phyloP scores from a whole-genome alignment of 2,888 invertebrate species.

The Nomada ferruginata region DNA sequence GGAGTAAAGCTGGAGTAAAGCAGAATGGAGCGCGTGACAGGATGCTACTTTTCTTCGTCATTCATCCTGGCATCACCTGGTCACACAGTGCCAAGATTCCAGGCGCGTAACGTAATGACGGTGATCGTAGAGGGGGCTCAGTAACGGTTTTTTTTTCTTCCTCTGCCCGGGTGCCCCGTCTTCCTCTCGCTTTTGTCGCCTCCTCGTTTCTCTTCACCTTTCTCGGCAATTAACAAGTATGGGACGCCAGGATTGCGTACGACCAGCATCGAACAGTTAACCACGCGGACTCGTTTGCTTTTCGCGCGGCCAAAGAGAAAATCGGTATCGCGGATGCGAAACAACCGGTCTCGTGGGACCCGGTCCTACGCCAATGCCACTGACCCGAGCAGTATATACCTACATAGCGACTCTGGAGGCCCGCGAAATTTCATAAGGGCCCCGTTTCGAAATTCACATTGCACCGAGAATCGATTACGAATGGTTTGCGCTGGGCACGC shows the following conservation, averaged over 20 bases:
- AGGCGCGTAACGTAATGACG: conserved; percentile 78
- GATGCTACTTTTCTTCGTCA: conserved; percentile 70
- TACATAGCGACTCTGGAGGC: not conserved
- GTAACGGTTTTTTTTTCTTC: conserved; percentile 80
- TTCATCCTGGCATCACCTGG: conserved; percentile 73
- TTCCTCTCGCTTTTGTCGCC: conserved; percentile 61
- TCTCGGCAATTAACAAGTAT: conserved; percentile 76
- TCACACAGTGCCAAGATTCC: conserved; percentile 76
- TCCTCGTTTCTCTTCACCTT: conserved; percentile 46
- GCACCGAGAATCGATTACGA: not conserved
- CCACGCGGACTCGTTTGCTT: conserved; percentile 61
- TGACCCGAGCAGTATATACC: conserved; percentile 4
- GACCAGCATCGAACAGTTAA: conserved; percentile 74
- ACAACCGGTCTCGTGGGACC: not conserved
- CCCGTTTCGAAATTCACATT: conserved; percentile 29
- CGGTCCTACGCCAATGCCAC: conserved; percentile 34
- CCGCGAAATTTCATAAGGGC: conserved; percentile 40
- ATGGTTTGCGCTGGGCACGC: not conserved
- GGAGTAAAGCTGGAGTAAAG: conserved; percentile 6
- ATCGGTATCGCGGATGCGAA: conserved; percentile 25
- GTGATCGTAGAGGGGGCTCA: conserved; percentile 48
- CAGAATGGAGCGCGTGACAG: conserved; percentile 56
- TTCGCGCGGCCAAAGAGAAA: conserved; percentile 49
- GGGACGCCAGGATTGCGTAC: conserved; percentile 74
- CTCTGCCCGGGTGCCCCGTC: conserved; percentile 29